These are phyloP conservation scores for Hoplodrina blanda DNA, from an alignment of 2,888 invertebrate genomes.

Conservation along the genomic window DNA sequence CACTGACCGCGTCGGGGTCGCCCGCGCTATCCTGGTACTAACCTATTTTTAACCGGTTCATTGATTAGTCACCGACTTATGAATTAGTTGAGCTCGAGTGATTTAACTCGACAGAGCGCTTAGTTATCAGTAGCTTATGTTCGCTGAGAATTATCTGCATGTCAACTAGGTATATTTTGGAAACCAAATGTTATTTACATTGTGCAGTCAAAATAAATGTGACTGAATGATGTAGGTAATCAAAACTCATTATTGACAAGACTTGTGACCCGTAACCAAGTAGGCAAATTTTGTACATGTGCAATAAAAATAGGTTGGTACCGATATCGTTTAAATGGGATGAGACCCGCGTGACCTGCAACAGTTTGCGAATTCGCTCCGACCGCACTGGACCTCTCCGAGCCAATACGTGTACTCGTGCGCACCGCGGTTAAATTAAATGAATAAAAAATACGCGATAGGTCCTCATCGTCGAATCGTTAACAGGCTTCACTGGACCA, in stretches of 20 bases:
- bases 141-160: constrained; percentile 15
- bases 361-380: constrained; percentile 86
- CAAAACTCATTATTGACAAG: constrained; percentile 3
- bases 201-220: neutral
- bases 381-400: constrained; percentile 89
- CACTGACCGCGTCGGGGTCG: constrained; percentile 89
- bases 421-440: constrained; percentile 71
- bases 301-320: constrained; percentile 81
- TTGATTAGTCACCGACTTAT: constrained; percentile 57
- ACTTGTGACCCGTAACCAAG: constrained; percentile 1
- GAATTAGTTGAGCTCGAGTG: constrained; percentile 45
- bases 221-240: neutral
- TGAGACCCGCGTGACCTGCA: constrained; percentile 82
- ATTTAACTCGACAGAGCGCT: constrained; percentile 38
- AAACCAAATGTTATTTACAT: constrained; percentile 1
- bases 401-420: constrained; percentile 81
- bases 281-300: constrained; percentile 4
- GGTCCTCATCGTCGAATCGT: constrained; percentile 71
- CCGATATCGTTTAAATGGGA: constrained; percentile 78
- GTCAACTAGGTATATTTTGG: constrained; percentile 6
- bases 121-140: constrained; percentile 31
- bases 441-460: constrained; percentile 69
- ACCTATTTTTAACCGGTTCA: constrained; percentile 82
- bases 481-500: constrained; percentile 74
- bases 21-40: constrained; percentile 86